These are phyloP conservation scores for Nannobrachium achirus DNA, from an alignment of 2,113 vertebrate species.

Conservation along the genomic window DNA sequence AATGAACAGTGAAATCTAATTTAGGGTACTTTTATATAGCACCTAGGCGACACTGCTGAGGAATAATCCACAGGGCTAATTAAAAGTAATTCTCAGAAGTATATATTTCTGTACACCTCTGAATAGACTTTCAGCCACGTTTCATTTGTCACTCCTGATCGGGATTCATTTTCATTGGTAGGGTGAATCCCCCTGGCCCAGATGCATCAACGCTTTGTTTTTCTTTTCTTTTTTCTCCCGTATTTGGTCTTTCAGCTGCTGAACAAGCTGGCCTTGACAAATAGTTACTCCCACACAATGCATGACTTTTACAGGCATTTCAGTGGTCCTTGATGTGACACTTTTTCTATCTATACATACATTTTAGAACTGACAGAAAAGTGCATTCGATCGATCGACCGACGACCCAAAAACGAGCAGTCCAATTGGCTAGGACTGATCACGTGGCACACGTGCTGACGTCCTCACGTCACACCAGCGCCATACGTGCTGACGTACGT, in stretches of 20 bases:
- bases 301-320: constrained; percentile 33
- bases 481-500: too few relatives aligned
- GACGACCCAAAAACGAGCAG: too few relatives aligned
- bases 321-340: constrained; percentile 7
- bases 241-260: constrained; percentile 34
- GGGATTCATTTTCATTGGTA: constrained; percentile 46
- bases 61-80: constrained; percentile 10
- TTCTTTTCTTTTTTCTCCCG: constrained; percentile 10
- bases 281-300: constrained; percentile 38
- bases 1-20: constrained; percentile 2
- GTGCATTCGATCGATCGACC: too few relatives aligned
- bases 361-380: too few relatives aligned
- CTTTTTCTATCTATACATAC: too few relatives aligned
- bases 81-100: constrained; percentile 31
- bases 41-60: constrained; percentile 10
- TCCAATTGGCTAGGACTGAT: too few relatives aligned
- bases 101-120: constrained; percentile 8
- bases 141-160: constrained; percentile 49
- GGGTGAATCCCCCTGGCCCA: constrained; percentile 52
- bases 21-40: neutral
- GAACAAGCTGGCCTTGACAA: constrained; percentile 58
- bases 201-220: constrained; percentile 63
- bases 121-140: constrained; percentile 27
- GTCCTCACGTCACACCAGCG: too few relatives aligned
- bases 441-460: too few relatives aligned